Conservation (phyloP, 2,113 vertebrate genomes). For the Cygnus atratus region DNA sequence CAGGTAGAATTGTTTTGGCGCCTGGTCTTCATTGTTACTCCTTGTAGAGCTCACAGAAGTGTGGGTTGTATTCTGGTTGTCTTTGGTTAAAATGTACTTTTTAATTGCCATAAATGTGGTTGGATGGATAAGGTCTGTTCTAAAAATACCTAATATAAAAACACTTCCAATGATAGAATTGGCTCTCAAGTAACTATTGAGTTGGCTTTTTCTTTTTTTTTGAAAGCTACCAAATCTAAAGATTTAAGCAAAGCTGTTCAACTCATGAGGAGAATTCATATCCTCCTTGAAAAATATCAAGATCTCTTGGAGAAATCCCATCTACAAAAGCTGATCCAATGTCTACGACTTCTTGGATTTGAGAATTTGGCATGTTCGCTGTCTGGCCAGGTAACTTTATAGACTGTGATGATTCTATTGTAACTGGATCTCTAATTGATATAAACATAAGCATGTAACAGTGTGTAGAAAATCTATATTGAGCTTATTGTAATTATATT, state of each 20-base stretch:
- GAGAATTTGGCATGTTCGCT: conserved; percentile 66
- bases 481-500: neutral
- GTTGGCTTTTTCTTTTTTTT: neutral
- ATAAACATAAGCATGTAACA: neutral
- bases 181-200: neutral
- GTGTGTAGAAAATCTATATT: neutral
- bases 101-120: neutral
- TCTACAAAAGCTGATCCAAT: conserved; percentile 40
- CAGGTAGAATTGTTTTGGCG: neutral
- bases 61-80: neutral
- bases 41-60: neutral
- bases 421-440: neutral
- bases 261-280: conserved; percentile 77
- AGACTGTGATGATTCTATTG: neutral
- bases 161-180: neutral
- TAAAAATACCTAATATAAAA: neutral
- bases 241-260: conserved; percentile 72
- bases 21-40: neutral
- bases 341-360: conserved; percentile 70
- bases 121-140: neutral
- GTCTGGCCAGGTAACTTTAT: conserved; percentile 56
- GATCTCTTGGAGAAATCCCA: conserved; percentile 66
- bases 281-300: conserved; percentile 67
- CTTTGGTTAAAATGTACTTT: neutral
- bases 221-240: conserved; percentile 32